These are phyloP conservation scores for Sebastes steindachneri DNA, from an alignment of 2,797 vertebrate genomes.

Conservation along the genomic window DNA sequence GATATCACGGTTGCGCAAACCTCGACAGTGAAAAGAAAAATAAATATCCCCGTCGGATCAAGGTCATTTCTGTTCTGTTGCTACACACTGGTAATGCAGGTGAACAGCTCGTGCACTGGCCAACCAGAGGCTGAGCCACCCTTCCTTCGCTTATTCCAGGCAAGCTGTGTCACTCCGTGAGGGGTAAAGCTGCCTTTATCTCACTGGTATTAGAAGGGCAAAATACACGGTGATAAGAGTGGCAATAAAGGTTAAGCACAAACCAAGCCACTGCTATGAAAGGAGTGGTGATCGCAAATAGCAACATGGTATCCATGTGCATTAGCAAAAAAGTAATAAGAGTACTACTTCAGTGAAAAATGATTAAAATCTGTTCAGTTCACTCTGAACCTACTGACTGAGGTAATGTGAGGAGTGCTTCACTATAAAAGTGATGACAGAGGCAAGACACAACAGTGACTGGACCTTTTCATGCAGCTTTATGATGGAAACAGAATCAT, in stretches of 20 bases:
- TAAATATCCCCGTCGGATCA: neutral
- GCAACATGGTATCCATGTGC: neutral
- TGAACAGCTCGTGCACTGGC: neutral
- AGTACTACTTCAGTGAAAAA: neutral
- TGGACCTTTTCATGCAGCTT: neutral
- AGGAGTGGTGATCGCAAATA: neutral
- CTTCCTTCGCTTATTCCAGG: neutral
- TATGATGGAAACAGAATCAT: neutral
- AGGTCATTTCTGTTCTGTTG: slow-evolving; percentile 12
- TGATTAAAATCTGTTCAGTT: neutral
- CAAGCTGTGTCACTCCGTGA: slow-evolving; percentile 10
- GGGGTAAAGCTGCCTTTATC: slow-evolving; percentile 10
- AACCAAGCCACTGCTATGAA: neutral
- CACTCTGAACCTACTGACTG: neutral
- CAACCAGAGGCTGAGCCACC: neutral
- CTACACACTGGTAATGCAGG: neutral
- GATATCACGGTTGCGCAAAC: neutral
- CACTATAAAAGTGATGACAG: neutral
- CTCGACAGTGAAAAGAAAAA: neutral
- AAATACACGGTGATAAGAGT: neutral
- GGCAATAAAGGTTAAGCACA: neutral
- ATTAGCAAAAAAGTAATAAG: neutral
- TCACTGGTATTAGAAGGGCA: neutral
- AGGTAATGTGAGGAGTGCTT: neutral
- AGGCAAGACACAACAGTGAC: neutral